Conservation (phyloP, 2,113 vertebrate species). For the Nesogale talazaci region DNA sequence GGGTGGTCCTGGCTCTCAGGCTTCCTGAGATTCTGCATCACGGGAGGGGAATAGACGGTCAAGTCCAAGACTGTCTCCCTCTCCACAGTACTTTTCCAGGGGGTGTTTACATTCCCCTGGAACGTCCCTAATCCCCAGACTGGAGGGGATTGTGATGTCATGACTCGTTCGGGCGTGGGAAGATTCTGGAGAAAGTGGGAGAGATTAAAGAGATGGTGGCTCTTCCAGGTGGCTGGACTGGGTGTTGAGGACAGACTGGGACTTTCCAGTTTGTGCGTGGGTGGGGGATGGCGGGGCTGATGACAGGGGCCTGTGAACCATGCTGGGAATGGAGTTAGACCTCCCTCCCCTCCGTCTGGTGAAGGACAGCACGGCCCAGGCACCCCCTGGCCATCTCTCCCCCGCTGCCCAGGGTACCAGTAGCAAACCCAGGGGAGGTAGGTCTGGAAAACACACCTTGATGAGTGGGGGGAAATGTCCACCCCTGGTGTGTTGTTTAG, state of each 20-base stretch:
- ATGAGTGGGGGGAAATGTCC: not conserved
- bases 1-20: not conserved
- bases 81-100: slow-evolving; percentile 29
- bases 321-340: not conserved
- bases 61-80: not conserved
- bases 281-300: not conserved
- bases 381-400: too few species aligned
- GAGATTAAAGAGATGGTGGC: not conserved
- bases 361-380: too few species aligned
- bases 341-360: not conserved
- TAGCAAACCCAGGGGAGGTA: not conserved
- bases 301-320: not conserved
- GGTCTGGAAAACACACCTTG: not conserved
- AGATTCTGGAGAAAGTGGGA: slow-evolving; percentile 21
- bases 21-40: not conserved
- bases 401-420: not conserved
- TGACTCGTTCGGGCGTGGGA: not conserved
- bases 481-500: too few species aligned
- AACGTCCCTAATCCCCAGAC: not conserved
- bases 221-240: not conserved
- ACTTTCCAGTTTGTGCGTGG: not conserved
- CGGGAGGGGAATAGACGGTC: not conserved
- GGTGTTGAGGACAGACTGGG: not conserved
- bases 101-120: slow-evolving; percentile 35
- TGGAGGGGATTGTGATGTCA: slow-evolving; percentile 35